Base-by-base conservation (phyloP, 2,113 vertebrate genomes). In the Marcusenius ussheri region DNA sequence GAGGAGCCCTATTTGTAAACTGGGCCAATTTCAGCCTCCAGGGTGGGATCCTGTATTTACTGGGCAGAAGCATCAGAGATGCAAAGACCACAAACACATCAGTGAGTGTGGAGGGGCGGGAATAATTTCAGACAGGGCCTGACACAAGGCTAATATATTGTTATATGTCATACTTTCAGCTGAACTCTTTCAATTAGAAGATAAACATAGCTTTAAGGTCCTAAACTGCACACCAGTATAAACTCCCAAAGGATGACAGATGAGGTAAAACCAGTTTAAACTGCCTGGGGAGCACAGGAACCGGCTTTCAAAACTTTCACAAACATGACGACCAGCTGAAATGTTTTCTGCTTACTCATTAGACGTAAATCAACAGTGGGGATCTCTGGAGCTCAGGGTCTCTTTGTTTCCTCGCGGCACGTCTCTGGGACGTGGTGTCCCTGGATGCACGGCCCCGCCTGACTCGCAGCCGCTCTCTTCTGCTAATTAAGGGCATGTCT, bases 401-500 rank as follows among this genome's bases (percentile, higher is more conserved):
- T 42, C 74, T 45, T 42, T 2, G 89, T 83, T 66, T 87, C 80
- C 86, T 92, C 88, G 39, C 47, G 13, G 24, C 19, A 50, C 0
- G 8, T 45, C 89, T 19, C 47, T 51, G 46, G 53, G 83, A n/a
- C 24, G 6, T 3, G 24, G 47, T 24, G 24, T 56, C 89, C 70
- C 89, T 87, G 47, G 53, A 46, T 89, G 91, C 91, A 91, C 89
- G 0, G 35, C 19, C 83, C 24, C 0, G 9, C 83, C 45, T 91
- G 91, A 90, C 88, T 90, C 88, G 90, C 83, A 89, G 90, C 89
- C 88, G 77, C 91, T 88, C 91, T 24, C 42, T 84, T 84, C 83
- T 92, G 91, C 91, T 94, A 93, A 94, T 94, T 84, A 93, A 91
- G 90, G 89, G 91, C 92, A 89, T 31, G 90, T 92, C 90, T 91